Evolutionary conservation across 92 coral and sea anemone genomes (phyloP).

Genomic region (Phymanthus crucifer): DNA sequence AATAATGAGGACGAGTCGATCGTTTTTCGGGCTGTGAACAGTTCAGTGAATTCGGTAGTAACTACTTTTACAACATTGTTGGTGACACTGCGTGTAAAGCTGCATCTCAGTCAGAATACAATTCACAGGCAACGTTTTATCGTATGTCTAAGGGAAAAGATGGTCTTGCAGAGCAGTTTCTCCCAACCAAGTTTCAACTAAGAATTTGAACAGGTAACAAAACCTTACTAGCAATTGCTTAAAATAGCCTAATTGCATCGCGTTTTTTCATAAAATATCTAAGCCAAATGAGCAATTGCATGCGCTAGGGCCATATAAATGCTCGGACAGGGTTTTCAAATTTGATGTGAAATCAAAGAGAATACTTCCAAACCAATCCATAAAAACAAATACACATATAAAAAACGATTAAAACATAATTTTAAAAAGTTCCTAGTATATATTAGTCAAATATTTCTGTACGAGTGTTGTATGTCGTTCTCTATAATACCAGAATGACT

Average conservation of each 20-base stretch:
- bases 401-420: constrained; percentile 36
- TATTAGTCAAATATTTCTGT: constrained; percentile 33
- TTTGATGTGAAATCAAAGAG: constrained; percentile 14
- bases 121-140: no score
- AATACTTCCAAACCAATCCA: not conserved
- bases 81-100: no score
- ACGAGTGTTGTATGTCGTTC: constrained; percentile 17
- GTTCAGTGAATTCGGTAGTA: no score
- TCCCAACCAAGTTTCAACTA: no score
- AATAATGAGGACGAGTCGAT: no score
- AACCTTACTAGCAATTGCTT: constrained; percentile 30
- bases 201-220: no score
- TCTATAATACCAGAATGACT: constrained; percentile 13
- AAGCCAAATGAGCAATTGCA: constrained; percentile 38
- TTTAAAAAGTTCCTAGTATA: constrained; percentile 41
- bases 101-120: no score
- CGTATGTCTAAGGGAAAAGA: no score
- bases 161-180: no score
- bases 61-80: no score
- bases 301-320: constrained; percentile 1
- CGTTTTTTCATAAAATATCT: constrained; percentile 11
- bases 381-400: constrained; percentile 17
- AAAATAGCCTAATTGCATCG: constrained; percentile 28
- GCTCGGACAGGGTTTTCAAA: constrained; percentile 35
- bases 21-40: no score